A percentile compares a stretch with the other conserved stretches of the same genome.
phyloP scores from a whole-genome alignment of 2,888 invertebrate species.

The Chymomyza caudatula region DNA sequence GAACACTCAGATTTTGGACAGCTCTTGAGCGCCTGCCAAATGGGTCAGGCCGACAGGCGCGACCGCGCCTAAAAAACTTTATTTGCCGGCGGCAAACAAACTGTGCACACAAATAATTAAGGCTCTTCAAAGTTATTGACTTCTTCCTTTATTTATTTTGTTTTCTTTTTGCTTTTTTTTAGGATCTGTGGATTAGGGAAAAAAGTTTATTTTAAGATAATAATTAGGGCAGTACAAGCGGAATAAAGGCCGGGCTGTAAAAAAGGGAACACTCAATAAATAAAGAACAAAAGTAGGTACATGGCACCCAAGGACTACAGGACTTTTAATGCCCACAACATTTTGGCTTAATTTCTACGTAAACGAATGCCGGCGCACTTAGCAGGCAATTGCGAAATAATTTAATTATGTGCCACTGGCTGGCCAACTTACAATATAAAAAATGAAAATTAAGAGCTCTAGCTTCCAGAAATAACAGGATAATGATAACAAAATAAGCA shows the following conservation, averaged over 20 bases:
- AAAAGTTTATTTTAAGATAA: conserved; percentile 52
- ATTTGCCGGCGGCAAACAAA: background rate
- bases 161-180: conserved; percentile 20
- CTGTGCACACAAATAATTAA: conserved; percentile 54
- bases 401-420: conserved; percentile 57
- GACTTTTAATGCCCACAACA: conserved; percentile 46
- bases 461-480: conserved; percentile 55
- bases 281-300: conserved; percentile 39
- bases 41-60: conserved; percentile 44
- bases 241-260: conserved; percentile 18
- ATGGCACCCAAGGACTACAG: background rate
- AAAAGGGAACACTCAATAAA: conserved; percentile 49
- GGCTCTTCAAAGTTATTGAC: conserved; percentile 62
- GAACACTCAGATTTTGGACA: conserved; percentile 21
- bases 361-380: conserved; percentile 60
- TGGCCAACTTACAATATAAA: background rate
- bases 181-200: conserved; percentile 3
- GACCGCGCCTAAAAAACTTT: conserved; percentile 8
- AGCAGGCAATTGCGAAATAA: conserved; percentile 69
- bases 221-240: conserved; percentile 47
- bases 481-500: conserved; percentile 68
- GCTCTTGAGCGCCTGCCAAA: conserved; percentile 47
- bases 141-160: conserved; percentile 17
- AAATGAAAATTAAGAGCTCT: conserved; percentile 17
- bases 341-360: conserved; percentile 38